Conservation (phyloP, 2,797 vertebrate genomes). For the Otus scops region DNA sequence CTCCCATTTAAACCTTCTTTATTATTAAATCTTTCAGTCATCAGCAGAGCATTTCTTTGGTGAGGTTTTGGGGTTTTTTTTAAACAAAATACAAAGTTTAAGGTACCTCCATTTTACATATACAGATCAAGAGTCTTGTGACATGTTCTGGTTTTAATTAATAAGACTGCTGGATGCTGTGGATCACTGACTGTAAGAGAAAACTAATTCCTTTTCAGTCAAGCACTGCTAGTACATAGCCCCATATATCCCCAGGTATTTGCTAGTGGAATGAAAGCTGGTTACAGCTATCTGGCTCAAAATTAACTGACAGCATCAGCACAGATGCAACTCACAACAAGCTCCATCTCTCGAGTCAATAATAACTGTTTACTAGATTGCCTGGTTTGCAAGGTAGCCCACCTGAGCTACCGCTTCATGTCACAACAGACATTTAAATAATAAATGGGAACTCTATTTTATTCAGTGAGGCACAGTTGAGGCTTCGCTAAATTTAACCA, state of each 20-base stretch:
- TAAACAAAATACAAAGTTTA: conserved; percentile 16
- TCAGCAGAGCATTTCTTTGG: background rate
- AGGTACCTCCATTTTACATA: background rate
- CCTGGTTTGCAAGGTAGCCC: background rate
- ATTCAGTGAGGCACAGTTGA: background rate
- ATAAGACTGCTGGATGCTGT: conserved; percentile 23
- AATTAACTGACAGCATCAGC: conserved; percentile 43
- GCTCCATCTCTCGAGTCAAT: conserved; percentile 30
- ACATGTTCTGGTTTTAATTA: conserved; percentile 51
- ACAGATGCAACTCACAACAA: conserved; percentile 5
- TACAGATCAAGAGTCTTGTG: background rate
- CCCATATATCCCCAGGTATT: conserved; percentile 28
- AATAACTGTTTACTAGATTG: background rate
- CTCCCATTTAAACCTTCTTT: conserved; percentile 44
- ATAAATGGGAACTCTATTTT: conserved; percentile 8
- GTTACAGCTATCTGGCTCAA: conserved; percentile 24
- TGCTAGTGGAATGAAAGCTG: background rate
- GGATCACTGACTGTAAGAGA: conserved; percentile 35
- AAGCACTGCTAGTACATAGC: conserved; percentile 10
- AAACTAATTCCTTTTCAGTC: conserved; percentile 57
- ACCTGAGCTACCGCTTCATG: background rate
- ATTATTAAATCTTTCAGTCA: conserved; percentile 57
- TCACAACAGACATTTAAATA: conserved; percentile 27
- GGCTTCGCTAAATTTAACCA: conserved; percentile 43
- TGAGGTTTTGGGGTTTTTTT: background rate